A percentile compares a stretch with the other conserved stretches of the same genome.
phyloP scores from a whole-genome alignment of 1,140 invertebrate genomes.

The Aphaenogaster floridana region DNA sequence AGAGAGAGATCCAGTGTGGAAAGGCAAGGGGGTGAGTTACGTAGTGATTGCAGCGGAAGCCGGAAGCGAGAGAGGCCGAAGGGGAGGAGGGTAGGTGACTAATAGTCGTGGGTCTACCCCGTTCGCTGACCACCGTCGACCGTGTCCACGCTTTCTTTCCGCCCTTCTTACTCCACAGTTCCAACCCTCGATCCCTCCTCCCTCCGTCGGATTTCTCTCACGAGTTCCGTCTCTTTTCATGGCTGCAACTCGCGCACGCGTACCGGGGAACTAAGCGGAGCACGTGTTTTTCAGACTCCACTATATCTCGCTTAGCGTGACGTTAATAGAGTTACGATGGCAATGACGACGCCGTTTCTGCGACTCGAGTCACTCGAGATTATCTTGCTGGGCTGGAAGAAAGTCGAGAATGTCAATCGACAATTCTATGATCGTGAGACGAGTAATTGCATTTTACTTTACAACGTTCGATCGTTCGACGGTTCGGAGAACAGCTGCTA shows the following conservation, averaged over 20 bases:
- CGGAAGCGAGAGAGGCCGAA: conserved; percentile 61
- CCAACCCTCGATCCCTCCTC: not conserved
- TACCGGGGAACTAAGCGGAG: conserved; percentile 2
- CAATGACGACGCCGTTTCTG: conserved; percentile 51
- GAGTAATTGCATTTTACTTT: conserved; percentile 42
- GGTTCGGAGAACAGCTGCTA: conserved; percentile 3
- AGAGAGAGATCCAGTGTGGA: not conserved
- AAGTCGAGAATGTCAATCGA: conserved; percentile 37
- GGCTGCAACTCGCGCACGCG: conserved; percentile 26
- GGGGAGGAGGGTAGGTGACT: conserved; percentile 72
- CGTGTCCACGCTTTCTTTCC: conserved; percentile 72
- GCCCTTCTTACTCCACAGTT: conserved; percentile 62
- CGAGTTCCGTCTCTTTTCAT: conserved; percentile 10
- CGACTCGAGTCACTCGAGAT: conserved; percentile 49
- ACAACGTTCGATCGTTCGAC: not conserved
- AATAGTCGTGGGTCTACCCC: conserved; percentile 76
- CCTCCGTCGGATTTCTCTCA: not conserved
- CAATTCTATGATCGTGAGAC: not conserved
- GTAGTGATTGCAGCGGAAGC: conserved; percentile 77
- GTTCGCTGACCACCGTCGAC: conserved; percentile 73
- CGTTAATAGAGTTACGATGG: conserved; percentile 61
- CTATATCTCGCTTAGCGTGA: conserved; percentile 59
- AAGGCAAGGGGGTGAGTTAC: conserved; percentile 62
- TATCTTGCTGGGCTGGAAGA: not conserved
- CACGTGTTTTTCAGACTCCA: conserved; percentile 59